Evolutionary conservation across 2,797 vertebrate species (phyloP), one percentile per base, ranked within the genome.

Genomic region (Megaceryle alcyon): DNA sequence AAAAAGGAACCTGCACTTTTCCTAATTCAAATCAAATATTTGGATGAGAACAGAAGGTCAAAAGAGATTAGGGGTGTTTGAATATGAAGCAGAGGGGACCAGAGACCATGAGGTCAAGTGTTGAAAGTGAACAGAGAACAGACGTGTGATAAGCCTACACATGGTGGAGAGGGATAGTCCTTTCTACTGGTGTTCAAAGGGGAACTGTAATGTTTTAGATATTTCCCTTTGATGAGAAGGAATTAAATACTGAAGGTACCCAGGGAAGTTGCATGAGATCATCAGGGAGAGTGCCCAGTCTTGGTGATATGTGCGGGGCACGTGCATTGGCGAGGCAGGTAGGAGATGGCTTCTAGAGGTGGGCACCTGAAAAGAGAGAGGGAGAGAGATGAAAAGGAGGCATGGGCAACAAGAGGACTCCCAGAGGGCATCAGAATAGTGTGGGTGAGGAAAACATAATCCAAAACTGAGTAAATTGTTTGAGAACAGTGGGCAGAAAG

Each of bases 301-400:
- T 71, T 2, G 3, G 59, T 17, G 33, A 54, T 11, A 26, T 0
- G 16, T 54, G 41, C 0, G 0, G 26, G 26, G 46, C 56, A 68
- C 0, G 0, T 49, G 56, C 19, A 18, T 69, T 46, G 66, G 29
- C 37, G 59, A 13, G n/a, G 37, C 22, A 41, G 64, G 64, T 20
- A 68, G 60, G 44, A 91, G 60, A 31, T 9, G 33, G 56, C 41
- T 72, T 81, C 65, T 43, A 46, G 82, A 81, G n/a, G 22, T 28
- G 49, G 33, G 20, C 54, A 46, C n/a, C 86, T 51, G 60, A 54
- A 80, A 53, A 61, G 54, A 63, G 31, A 69, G 61, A 49, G 35
- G 22, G 41, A 86, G 59, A 49, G n/a, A 86, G 41, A 21, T 43
- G 35, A 73, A 94, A n/a, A 63, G 35, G 51, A 68, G 49, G 23